Conservation (phyloP, 2,797 vertebrate species). For the Pangasius sanitwongsei region DNA sequence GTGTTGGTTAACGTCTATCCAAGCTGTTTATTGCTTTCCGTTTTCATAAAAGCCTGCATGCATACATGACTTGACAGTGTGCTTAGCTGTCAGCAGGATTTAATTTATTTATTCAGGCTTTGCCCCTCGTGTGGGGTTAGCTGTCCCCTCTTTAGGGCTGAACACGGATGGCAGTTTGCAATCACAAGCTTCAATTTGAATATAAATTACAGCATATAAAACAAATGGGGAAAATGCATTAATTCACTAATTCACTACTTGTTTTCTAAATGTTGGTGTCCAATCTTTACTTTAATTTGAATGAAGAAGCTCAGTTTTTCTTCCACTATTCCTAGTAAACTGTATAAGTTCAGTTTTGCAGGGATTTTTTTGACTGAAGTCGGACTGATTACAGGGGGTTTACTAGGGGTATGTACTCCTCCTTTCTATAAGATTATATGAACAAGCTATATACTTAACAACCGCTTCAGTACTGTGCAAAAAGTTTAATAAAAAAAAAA, state of each 20-base stretch:
- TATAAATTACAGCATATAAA: conserved; percentile 35
- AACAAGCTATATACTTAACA: neutral
- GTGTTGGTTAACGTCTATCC: conserved; percentile 10
- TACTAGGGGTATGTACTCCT: neutral
- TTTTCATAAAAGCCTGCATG: neutral
- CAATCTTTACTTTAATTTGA: neutral
- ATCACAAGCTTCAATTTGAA: conserved; percentile 39
- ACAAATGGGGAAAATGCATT: conserved; percentile 28
- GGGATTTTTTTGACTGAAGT: neutral
- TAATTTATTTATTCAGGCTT: conserved; percentile 34
- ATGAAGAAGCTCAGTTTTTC: neutral
- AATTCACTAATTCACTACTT: neutral
- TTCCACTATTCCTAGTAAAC: neutral
- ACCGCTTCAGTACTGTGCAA: neutral
- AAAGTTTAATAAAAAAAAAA: neutral
- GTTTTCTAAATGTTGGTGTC: conserved; percentile 35
- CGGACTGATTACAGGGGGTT: neutral
- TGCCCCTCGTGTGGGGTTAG: neutral
- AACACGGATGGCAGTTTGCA: conserved; percentile 5
- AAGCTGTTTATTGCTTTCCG: conserved; percentile 13
- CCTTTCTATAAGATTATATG: neutral
- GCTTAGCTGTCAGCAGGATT: conserved; percentile 27
- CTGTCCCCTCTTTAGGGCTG: conserved; percentile 18
- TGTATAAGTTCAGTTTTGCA: neutral
- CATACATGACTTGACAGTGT: neutral